Percentiles rank a stretch among this genome's conserved stretches.
Evolutionary conservation across 2,113 vertebrate species (phyloP).

Genomic region (Gymnogyps californianus): DNA sequence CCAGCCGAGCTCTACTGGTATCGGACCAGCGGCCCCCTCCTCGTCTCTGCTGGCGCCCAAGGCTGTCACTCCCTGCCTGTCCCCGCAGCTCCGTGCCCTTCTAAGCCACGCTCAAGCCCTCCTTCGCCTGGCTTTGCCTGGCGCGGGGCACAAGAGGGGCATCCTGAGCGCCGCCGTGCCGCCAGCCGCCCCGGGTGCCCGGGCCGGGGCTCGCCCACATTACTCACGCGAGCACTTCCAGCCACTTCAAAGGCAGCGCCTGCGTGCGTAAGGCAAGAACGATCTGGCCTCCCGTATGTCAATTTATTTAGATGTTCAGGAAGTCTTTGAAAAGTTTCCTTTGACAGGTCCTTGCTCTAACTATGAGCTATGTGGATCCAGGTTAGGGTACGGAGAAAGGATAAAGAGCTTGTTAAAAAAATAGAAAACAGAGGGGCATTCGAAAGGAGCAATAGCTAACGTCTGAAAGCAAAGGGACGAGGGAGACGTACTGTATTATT

Average conservation of each 20-base stretch:
- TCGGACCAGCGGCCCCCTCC: accelerated
- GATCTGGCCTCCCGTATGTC: not conserved
- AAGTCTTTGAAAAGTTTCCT: not conserved
- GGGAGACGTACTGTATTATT: not conserved
- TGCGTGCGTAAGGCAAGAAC: not conserved
- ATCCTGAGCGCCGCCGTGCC: accelerated
- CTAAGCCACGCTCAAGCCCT: accelerated
- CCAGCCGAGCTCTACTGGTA: accelerated
- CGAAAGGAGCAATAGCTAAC: not conserved
- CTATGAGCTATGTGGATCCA: not conserved
- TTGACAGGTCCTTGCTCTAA: not conserved
- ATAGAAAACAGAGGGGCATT: not conserved
- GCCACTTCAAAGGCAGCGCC: not conserved
- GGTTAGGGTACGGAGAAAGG: not conserved
- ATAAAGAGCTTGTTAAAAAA: slow-evolving; percentile 21
- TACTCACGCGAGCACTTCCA: not conserved
- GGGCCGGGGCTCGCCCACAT: not conserved
- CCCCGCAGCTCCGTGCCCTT: not conserved
- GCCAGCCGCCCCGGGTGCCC: not conserved
- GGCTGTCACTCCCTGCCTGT: too few species aligned
- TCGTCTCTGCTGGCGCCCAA: not conserved
- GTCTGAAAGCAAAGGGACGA: not conserved
- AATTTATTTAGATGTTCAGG: slow-evolving; percentile 17
- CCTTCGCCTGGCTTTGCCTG: accelerated
- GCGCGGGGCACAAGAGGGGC: not conserved